Conservation (phyloP, 2,888 invertebrate genomes). For the Zhengitettix transpicula region DNA sequence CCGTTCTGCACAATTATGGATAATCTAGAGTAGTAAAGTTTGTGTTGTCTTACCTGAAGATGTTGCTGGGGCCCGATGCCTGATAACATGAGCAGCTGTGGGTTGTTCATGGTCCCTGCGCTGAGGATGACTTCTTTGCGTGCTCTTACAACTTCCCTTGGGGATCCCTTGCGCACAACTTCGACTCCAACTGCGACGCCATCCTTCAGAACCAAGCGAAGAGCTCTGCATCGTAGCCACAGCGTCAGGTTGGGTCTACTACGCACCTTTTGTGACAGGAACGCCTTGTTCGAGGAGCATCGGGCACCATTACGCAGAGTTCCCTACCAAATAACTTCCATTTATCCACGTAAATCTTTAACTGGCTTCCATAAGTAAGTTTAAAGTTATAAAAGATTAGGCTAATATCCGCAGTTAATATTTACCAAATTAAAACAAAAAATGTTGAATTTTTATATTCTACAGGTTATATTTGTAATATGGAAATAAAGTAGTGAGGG, state of each 20-base stretch:
- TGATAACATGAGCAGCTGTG: constrained; percentile 1
- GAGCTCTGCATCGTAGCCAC: constrained; percentile 44
- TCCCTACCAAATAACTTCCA: constrained; percentile 35
- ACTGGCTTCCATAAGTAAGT: too few relatives aligned
- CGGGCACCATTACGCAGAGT: constrained; percentile 68
- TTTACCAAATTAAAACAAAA: too few relatives aligned
- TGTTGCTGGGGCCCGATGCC: constrained; percentile 1
- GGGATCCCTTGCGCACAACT: constrained; percentile 44
- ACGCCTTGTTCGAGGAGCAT: constrained; percentile 79
- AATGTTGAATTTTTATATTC: too few relatives aligned
- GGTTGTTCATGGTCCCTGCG: constrained; percentile 25
- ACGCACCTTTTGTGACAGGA: constrained; percentile 58
- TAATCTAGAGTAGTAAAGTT: too few relatives aligned
- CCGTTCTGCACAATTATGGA: too few relatives aligned
- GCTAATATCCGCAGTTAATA: too few relatives aligned
- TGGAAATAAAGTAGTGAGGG: too few relatives aligned
- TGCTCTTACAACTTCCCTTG: constrained; percentile 42
- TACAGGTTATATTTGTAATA: too few relatives aligned
- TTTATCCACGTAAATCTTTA: too few relatives aligned
- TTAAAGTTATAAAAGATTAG: too few relatives aligned
- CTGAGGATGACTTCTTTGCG: constrained; percentile 68
- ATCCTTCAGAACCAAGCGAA: constrained; percentile 25
- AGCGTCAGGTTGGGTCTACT: constrained; percentile 64
- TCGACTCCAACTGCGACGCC: constrained; percentile 51
- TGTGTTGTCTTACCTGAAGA: neutral